A percentile compares a stretch with the other conserved stretches of the same genome.
Conservation (phyloP, 1,140 invertebrate species). For the Tetramorium parvispinum region DNA sequence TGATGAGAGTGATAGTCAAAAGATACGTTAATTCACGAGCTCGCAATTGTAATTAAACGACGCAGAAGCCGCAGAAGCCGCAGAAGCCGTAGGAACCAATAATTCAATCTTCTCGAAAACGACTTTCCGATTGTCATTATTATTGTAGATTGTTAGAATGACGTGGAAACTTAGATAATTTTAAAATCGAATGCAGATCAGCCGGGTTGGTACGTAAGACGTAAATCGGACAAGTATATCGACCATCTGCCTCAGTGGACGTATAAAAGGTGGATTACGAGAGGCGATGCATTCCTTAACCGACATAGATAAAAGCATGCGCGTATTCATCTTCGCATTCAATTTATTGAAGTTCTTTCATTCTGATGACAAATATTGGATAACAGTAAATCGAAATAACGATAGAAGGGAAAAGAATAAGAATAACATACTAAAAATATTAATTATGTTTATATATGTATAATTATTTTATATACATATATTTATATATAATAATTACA, state of each 20-base stretch:
- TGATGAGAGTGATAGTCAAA: neutral
- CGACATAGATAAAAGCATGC: slow-evolving; percentile 14
- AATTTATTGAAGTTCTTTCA: slow-evolving; percentile 35
- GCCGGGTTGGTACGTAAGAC: neutral
- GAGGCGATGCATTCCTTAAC: slow-evolving; percentile 16
- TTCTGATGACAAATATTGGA: slow-evolving; percentile 17
- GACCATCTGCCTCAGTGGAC: slow-evolving; percentile 29
- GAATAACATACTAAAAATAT: neutral
- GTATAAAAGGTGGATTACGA: slow-evolving; percentile 46
- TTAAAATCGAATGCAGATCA: slow-evolving; percentile 36
- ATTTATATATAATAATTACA: too few relatives aligned
- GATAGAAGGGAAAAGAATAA: neutral
- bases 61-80: neutral
- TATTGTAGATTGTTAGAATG: neutral
- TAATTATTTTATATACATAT: too few relatives aligned
- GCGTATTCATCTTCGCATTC: slow-evolving; percentile 27
- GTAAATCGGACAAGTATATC: slow-evolving; percentile 41
- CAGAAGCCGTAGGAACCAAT: neutral
- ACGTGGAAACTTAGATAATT: slow-evolving; percentile 43
- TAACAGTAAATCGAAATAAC: slow-evolving; percentile 11
- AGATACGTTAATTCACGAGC: slow-evolving; percentile 7
- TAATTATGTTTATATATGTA: neutral
- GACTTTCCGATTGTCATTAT: slow-evolving; percentile 19
- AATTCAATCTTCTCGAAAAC: neutral
- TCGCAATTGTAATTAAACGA: slow-evolving; percentile 34